Evolutionary conservation across 1,140 invertebrate species (phyloP), one percentile per base, ranked within the genome.

Genomic region (Phenacoccus solenopsis): DNA sequence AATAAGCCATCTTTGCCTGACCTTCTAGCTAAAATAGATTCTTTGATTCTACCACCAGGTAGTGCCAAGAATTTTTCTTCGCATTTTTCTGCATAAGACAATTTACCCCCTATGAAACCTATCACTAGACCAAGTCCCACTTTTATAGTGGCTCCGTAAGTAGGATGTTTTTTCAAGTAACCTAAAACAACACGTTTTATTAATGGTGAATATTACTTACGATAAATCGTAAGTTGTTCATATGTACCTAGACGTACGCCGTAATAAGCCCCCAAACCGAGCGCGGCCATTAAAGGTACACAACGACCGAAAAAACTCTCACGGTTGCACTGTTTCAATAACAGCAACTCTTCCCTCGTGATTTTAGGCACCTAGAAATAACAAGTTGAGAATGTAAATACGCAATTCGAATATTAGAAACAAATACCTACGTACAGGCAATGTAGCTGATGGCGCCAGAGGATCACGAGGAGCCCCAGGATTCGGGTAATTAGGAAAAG

Each of bases 81-180:
- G 77, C 88, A 90, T 71, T 82, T 84, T 49, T 79, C 76, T 76
- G 88, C 87, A 74, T 90, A 91, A 1, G 88, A 90, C 49, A 90
- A 79, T 79, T 90, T 90, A 2, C 89, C 89, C 1, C 88, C 57
- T 74, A 90, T 84, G 78, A 89, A 90, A 7, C 88, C 88, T n/a
- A 87, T 59, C 9, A 87, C 76, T 22, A 83, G 83, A 20, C 85
- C 85, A 59, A 84, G 76, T 0, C 83, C 76, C 20, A 88, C 82
- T 79, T 89, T 89, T 4, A 87, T 87, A 35, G 81, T 78, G 1
- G 87, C 79, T 0, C 88, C 88, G 76, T 83, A 89, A 61, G 81
- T 80, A 10, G 81, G 75, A 77, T 82, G 84, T 9, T 81, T 78
- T 74, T 82, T 82, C 9, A 86, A 77, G 72, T 80, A 80, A 25